Evolutionary conservation across 92 coral and sea anemone species (phyloP).

Genomic region (Actinostola sp.): DNA sequence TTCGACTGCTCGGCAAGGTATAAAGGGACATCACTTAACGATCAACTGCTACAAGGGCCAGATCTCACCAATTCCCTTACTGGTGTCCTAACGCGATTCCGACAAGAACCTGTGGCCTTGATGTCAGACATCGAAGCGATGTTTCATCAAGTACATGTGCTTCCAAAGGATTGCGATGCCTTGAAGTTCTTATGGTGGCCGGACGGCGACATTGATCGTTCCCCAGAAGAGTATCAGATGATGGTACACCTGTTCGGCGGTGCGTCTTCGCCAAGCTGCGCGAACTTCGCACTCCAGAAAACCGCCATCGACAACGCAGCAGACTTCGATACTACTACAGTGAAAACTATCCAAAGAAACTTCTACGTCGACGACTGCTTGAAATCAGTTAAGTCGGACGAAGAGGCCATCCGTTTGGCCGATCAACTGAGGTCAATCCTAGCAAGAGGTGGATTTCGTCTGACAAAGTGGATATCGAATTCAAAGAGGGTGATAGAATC

Average conservation of each 20-base stretch:
- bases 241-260: slow-evolving; percentile 48
- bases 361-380: slow-evolving; percentile 52
- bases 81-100: slow-evolving; percentile 55
- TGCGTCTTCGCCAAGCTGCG: slow-evolving; percentile 53
- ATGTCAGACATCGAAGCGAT: slow-evolving; percentile 53
- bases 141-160: slow-evolving; percentile 55
- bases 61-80: slow-evolving; percentile 51
- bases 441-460: slow-evolving; percentile 28
- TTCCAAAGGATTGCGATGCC: slow-evolving; percentile 42
- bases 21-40: slow-evolving; percentile 55
- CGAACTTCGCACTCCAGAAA: slow-evolving; percentile 42
- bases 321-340: slow-evolving; percentile 16
- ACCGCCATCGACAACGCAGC: too few species aligned
- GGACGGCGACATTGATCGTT: slow-evolving; percentile 37
- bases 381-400: slow-evolving; percentile 28
- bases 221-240: slow-evolving; percentile 55
- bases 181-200: slow-evolving; percentile 51
- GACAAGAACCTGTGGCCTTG: slow-evolving; percentile 45
- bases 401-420: slow-evolving; percentile 21
- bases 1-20: slow-evolving; percentile 68
- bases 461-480: slow-evolving; percentile 52
- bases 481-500: slow-evolving; percentile 13
- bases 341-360: slow-evolving; percentile 13
- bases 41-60: slow-evolving; percentile 69
- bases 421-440: slow-evolving; percentile 16